Evolutionary conservation across 2,797 vertebrate species (phyloP), one percentile per base, ranked within the genome.

Genomic region (Pachyuromys duprasi): DNA sequence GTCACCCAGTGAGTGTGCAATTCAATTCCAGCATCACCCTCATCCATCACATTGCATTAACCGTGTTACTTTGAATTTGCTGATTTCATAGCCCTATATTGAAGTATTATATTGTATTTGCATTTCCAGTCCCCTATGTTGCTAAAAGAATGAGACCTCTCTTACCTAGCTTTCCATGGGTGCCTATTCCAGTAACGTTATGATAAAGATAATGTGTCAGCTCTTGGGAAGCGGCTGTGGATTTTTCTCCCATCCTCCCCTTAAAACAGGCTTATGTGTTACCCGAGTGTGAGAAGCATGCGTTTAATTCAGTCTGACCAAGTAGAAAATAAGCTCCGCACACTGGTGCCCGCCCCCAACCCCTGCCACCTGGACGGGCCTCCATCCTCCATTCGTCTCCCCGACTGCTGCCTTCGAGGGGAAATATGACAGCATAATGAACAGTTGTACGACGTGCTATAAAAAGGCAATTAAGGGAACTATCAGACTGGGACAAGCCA

Each of bases 381-480:
- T 57, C 95, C 95, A 0, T 72, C 80, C 95, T 90, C 93, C 0
- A 22, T 53, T 28, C 49, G 0, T 96, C 98, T 97, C 96, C 90
- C 75, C 80, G 86, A 83, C 95, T 72, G 90, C 78, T 98, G 79
- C 97, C 86, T 90, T 75, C 7, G 63, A 94, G 95, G 98, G 96
- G 70, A 97, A 93, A 98, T 95, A 98, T 98, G 99, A 98, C 98
- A 99, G 98, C 97, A 93, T 98, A 99, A 99, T 98, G 97, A 98
- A 98, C 98, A 98, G 98, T 97, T 96, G 97, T 98, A 98, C 94
- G 91, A 96, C 97, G 95, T 97, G 97, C 98, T 98, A 97, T 99
- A 98, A 99, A 99, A 99, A 99, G 98, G 98, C 99, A 99, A 99
- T 99, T 99, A 99, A 98, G 97, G 83, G 97, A 99, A 98, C 98